phyloP scores from a whole-genome alignment of 2,113 vertebrate species.

The Astatotilapia flaviijosephi region DNA sequence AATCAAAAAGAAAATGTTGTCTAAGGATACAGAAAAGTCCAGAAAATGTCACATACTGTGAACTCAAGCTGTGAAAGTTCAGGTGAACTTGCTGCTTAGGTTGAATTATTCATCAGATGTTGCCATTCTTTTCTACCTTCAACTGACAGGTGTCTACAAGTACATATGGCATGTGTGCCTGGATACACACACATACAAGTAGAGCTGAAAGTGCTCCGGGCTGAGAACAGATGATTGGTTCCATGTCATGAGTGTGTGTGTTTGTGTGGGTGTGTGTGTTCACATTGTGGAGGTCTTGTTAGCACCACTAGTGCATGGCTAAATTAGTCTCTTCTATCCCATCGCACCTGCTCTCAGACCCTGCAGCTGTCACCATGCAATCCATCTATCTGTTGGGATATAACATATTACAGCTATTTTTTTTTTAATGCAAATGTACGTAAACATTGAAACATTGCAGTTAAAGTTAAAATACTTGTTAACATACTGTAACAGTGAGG shows the following conservation, averaged over 20 bases:
- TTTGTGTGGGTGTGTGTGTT: background rate
- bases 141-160: slow-evolving; percentile 56
- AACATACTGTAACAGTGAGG: background rate
- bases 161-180: slow-evolving; percentile 40
- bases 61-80: slow-evolving; percentile 17
- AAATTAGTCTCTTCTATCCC: slow-evolving; percentile 59
- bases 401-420: background rate
- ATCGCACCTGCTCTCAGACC: slow-evolving; percentile 63
- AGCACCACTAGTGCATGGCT: slow-evolving; percentile 56
- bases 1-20: background rate
- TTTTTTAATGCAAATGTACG: background rate
- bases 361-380: slow-evolving; percentile 65
- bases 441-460: background rate
- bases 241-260: background rate
- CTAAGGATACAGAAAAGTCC: background rate
- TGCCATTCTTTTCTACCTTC: slow-evolving; percentile 35
- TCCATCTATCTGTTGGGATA: background rate
- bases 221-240: slow-evolving; percentile 42
- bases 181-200: background rate
- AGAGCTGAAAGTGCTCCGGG: background rate
- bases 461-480: background rate
- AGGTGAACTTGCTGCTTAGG: slow-evolving; percentile 12
- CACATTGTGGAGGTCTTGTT: slow-evolving; percentile 45
- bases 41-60: background rate
- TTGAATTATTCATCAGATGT: slow-evolving; percentile 62